phyloP scores from a whole-genome alignment of 1,140 invertebrate genomes.

The Wiebesia pumilae region DNA sequence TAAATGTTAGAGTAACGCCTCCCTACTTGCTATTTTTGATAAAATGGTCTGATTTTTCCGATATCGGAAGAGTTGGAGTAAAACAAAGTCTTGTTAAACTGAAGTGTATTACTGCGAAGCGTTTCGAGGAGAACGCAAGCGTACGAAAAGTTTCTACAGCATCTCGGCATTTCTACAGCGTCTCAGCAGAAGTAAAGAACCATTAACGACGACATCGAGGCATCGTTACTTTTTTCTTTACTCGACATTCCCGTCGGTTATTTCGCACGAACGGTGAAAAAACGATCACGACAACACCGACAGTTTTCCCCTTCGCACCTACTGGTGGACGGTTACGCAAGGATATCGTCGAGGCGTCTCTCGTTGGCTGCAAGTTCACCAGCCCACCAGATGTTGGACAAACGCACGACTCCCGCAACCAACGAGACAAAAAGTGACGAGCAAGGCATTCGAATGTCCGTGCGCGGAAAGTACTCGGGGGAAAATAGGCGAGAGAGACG shows the following conservation, averaged over 20 bases:
- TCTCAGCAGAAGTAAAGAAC: background rate
- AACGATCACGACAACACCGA: background rate
- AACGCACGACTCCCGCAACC: background rate
- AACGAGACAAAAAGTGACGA: constrained; percentile 1
- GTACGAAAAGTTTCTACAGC: background rate
- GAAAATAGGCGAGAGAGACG: background rate
- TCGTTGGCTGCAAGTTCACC: background rate
- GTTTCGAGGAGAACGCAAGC: background rate
- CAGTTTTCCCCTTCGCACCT: background rate
- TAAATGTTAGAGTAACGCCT: too few relatives aligned
- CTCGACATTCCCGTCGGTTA: background rate
- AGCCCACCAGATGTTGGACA: constrained; percentile 17
- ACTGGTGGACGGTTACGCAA: background rate
- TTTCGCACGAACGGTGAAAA: background rate
- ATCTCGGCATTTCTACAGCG: background rate
- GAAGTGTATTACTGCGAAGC: background rate
- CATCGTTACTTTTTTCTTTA: background rate
- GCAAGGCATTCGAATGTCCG: background rate
- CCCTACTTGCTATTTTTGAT: too few relatives aligned
- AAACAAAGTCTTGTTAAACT: background rate
- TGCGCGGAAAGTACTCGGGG: background rate
- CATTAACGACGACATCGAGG: background rate
- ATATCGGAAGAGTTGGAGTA: too few relatives aligned
- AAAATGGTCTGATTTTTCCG: too few relatives aligned
- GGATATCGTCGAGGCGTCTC: background rate